phyloP scores from a whole-genome alignment of 1,140 invertebrate genomes.

The Listronotus bonariensis region DNA sequence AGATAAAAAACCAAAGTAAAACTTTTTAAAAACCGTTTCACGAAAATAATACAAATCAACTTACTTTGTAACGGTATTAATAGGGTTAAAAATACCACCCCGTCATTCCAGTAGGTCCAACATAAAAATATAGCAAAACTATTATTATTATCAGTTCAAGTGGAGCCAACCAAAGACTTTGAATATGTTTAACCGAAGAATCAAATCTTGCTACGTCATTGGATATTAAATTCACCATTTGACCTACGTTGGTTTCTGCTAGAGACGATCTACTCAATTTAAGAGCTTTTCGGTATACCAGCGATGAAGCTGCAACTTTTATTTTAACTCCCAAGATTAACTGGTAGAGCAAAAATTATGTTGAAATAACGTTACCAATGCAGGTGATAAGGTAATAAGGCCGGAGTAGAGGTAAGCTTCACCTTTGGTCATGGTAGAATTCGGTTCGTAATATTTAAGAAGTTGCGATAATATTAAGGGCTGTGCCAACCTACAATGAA shows the following conservation, averaged over 20 bases:
- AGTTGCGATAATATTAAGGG: conserved; percentile 42
- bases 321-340: conserved; percentile 81
- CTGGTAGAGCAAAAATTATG: conserved; percentile 76
- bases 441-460: conserved; percentile 62
- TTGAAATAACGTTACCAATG: conserved; percentile 66
- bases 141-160: conserved; percentile 74
- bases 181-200: conserved; percentile 65
- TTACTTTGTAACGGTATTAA: conserved; percentile 84
- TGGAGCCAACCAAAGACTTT: conserved; percentile 74
- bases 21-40: no score
- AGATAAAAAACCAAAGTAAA: no score
- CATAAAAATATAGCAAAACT: conserved; percentile 73
- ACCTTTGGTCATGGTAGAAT: conserved; percentile 48
- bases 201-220: conserved; percentile 80
- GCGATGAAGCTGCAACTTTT: conserved; percentile 70
- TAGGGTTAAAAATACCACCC: conserved; percentile 74
- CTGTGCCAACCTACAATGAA: conserved; percentile 43
- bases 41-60: conserved; percentile 13
- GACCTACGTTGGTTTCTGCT: conserved; percentile 77
- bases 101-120: conserved; percentile 76
- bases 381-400: conserved; percentile 70
- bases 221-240: conserved; percentile 84
- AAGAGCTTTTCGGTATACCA: conserved; percentile 80
- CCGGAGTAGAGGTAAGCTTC: conserved; percentile 69
- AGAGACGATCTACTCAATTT: conserved; percentile 66